Conservation (phyloP, 2,888 invertebrate genomes). For the Escarpia spicata region DNA sequence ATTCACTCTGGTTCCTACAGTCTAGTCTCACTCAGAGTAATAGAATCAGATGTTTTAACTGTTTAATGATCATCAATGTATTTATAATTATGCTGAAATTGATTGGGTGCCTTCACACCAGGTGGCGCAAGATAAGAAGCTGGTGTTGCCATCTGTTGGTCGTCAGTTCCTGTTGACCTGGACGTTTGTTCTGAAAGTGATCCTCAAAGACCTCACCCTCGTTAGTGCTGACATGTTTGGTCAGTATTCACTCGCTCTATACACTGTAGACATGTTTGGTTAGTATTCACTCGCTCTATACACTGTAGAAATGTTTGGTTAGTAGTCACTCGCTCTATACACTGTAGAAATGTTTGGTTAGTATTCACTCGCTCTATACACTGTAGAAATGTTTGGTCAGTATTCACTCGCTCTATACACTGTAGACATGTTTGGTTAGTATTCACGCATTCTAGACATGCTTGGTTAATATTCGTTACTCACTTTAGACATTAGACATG, state of each 20-base stretch:
- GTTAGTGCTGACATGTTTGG: background rate
- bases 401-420: background rate
- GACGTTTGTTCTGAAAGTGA: slow-evolving; percentile 4
- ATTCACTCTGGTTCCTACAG: too few species aligned
- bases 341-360: background rate
- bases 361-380: background rate
- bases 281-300: background rate
- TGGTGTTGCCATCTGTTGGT: background rate
- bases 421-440: background rate
- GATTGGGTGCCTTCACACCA: background rate
- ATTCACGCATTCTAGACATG: background rate
- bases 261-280: background rate
- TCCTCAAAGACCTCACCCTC: background rate
- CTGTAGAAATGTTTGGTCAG: background rate
- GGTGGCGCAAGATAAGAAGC: background rate
- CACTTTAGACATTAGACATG: background rate
- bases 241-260: background rate
- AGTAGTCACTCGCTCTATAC: background rate
- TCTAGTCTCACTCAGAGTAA: too few species aligned
- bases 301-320: background rate
- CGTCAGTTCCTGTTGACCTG: background rate
- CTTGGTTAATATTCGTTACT: background rate
- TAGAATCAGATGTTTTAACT: background rate
- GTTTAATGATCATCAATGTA: background rate
- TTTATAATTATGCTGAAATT: background rate